phyloP scores from a whole-genome alignment of 2,888 invertebrate genomes.

The Oxycera nigricornis region DNA sequence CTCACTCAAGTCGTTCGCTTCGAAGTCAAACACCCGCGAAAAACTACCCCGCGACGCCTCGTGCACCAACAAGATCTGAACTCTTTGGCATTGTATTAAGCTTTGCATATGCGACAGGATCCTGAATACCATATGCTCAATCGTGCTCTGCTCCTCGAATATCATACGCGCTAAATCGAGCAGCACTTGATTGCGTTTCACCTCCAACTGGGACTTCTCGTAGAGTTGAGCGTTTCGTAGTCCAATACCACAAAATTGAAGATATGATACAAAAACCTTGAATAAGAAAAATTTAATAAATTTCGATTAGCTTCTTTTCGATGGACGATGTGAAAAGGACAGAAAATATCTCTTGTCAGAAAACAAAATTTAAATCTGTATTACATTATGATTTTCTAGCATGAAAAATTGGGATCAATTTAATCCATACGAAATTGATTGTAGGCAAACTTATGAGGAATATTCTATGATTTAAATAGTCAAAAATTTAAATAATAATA shows the following conservation, averaged over 20 bases:
- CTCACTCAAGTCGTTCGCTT: slow-evolving; percentile 84
- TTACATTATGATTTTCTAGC: no score
- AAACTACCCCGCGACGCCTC: slow-evolving; percentile 91
- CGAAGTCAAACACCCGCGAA: slow-evolving; percentile 92
- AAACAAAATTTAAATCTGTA: no score
- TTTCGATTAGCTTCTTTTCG: no score
- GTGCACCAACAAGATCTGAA: slow-evolving; percentile 91
- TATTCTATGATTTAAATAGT: no score
- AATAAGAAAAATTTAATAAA: no score
- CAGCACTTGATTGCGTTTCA: slow-evolving; percentile 93
- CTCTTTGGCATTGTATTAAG: slow-evolving; percentile 91
- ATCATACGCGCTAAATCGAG: slow-evolving; percentile 95
- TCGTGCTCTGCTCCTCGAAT: slow-evolving; percentile 95
- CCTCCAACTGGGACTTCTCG: slow-evolving; percentile 93
- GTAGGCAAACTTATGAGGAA: no score
- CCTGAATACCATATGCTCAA: slow-evolving; percentile 92
- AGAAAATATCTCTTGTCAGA: no score
- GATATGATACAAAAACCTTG: slow-evolving; percentile 87
- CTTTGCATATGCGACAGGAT: slow-evolving; percentile 94
- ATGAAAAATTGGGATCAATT: no score
- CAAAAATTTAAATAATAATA: no score
- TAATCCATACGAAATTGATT: no score
- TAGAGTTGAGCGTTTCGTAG: slow-evolving; percentile 95
- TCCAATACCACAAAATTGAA: slow-evolving; percentile 96
- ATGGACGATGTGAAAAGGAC: no score